These are phyloP conservation scores for Scolopax mira DNA, from an alignment of 2,113 vertebrate species.

Conservation along the genomic window DNA sequence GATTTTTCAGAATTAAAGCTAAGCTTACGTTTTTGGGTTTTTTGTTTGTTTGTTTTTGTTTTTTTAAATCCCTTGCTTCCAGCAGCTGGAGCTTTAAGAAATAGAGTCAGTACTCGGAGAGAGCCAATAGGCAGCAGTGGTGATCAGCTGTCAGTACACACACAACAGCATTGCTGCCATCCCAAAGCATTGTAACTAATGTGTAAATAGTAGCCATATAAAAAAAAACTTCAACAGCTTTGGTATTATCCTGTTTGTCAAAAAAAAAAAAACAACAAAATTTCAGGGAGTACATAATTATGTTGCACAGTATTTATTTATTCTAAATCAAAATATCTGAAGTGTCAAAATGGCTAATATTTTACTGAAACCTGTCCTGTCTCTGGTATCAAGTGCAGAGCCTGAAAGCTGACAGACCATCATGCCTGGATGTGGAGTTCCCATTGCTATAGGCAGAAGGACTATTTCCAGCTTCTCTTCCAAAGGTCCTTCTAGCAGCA, in stretches of 20 bases:
- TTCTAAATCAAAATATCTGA: background rate
- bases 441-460: background rate
- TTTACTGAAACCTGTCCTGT: background rate
- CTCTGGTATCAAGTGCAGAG: background rate
- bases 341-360: background rate
- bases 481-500: background rate
- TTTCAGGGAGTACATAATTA: background rate
- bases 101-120: background rate
- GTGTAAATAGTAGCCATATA: background rate
- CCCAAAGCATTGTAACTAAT: background rate
- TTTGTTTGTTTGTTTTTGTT: background rate
- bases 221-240: background rate
- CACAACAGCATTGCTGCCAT: background rate
- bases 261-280: background rate
- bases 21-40: background rate
- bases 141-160: background rate
- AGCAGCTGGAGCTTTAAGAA: conserved; percentile 20
- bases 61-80: conserved; percentile 2
- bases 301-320: background rate
- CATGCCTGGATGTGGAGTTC: background rate
- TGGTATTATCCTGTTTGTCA: background rate
- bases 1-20: conserved; percentile 22
- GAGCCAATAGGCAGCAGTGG: background rate
- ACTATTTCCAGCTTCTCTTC: background rate
- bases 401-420: background rate